Evolutionary conservation across 2,888 invertebrate species (phyloP), one percentile per base, ranked within the genome.

Genomic region (Cosmia trapezina): DNA sequence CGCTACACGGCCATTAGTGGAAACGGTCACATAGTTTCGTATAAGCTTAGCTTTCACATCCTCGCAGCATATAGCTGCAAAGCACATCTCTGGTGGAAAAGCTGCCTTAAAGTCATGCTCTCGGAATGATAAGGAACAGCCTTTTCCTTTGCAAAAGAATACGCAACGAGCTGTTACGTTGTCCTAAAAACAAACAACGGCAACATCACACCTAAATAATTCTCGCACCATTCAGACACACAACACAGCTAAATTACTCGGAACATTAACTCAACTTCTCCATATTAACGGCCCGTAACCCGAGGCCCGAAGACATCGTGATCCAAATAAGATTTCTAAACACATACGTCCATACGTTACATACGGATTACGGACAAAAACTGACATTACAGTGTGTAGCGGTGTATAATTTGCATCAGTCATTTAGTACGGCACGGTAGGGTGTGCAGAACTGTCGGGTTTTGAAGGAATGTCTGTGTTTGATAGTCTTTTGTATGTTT

Each of bases 351-450:
- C 37, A 6, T 37, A 37, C 4, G 41, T 54, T 54, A 56, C 60
- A 22, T 19, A 37, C 54, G 56, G 33, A 28, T 51, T 51, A 61
- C 53, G 45, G 47, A 84, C 76, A 86, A 86, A 85, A 85, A 85
- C 76, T 73, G 54, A 78, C 75, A 83, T 86, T 80, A 86, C 78
- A 47, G 56, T 54, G 68, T 76, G 62, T 74, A 77, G 75, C 73
- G 75, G 71, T 76, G 82, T 85, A 66, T 84, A 78, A 84, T 85
- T 86, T 85, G 83, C 83, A 85, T 86, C 80, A 63, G 64, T 62
- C 71, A 84, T 84, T 81, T 77, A 73, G 65, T 80, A 78, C 67
- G 69, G 69, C 62, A 73, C 45, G n/a, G 3, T 11, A 45, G 64
- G 64, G 75, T 82, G 75, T 41, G 9, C 54, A 82, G 28, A 51